Base-by-base conservation (phyloP, 1,140 invertebrate genomes). In the Scaptomyza montana region DNA sequence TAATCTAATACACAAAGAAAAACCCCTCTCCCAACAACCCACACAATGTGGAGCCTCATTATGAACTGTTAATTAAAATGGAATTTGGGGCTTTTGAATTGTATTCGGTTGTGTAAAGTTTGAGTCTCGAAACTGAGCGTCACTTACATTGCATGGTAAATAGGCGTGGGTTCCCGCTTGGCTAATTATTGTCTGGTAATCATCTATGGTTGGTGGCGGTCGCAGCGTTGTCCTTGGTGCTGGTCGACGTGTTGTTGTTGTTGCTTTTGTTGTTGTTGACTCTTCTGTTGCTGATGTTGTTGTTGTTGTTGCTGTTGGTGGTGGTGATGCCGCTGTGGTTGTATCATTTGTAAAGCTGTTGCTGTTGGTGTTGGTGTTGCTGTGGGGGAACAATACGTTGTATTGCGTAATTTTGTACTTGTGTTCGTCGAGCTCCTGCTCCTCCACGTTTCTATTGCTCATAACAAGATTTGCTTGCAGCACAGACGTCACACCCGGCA, bases 121-220 rank as follows among this genome's bases (percentile, higher is more conserved):
- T 41, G 50, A 30, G 25, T 33, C 8, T 43, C 39, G 33, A 8
- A 36, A 1, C 7, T 9, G 12, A 36, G 55, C 36, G 51, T 49
- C 57, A 91, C 92, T 93, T 90, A 96, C 95, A 93, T 96, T 97
- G 94, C 96, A 97, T 13, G 96, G 96, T 72, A 97, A 93, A 93
- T 96, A 97, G 78, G 96, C 96, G 92, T 97, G 96, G 12, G 96
- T 96, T 69, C 96, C 96, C 57, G 97, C 93, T 93, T 97, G 96
- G 65, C 96, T 96, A 63, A 96, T 97, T 92, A 97, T 95, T 93
- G 97, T 97, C 65, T 90, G 90, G 78, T 90, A 90, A 77, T 89
- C 90, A 82, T 91, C 90, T 76, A 90, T 89, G 63, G 90, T 80
- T 71, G 90, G 89, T 33, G 89, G 87, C 30, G 90, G 90, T 68